These are phyloP conservation scores for Buteo buteo DNA, from an alignment of 2,113 vertebrate species.

Conservation along the genomic window DNA sequence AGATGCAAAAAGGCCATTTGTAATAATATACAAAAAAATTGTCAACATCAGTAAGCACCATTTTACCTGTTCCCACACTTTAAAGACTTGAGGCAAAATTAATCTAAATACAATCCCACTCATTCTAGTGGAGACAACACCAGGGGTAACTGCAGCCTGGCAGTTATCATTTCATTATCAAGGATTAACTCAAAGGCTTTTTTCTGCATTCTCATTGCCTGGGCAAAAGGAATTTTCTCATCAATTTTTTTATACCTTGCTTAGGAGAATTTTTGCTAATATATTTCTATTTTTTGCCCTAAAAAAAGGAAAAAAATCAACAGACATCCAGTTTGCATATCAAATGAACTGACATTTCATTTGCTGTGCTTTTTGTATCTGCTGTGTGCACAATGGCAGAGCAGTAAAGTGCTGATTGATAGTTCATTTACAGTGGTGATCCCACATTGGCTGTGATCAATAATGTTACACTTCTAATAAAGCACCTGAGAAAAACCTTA, in stretches of 20 bases:
- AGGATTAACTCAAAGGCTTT: neutral
- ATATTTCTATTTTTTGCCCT: neutral
- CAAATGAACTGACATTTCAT: neutral
- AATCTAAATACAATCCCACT: neutral
- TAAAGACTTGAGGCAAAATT: neutral
- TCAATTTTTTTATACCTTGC: neutral
- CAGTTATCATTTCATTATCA: neutral
- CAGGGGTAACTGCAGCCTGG: neutral
- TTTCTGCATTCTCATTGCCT: neutral
- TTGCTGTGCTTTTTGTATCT: neutral
- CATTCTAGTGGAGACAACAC: neutral
- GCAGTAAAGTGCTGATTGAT: fast-evolving
- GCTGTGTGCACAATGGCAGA: neutral
- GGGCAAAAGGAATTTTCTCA: neutral
- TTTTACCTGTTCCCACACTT: neutral
- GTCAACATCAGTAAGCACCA: neutral
- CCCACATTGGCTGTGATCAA: neutral
- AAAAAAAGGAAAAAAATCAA: neutral
- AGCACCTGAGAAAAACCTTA: neutral
- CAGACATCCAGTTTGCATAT: neutral
- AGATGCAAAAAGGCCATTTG: neutral
- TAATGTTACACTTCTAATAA: neutral
- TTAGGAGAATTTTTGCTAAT: neutral
- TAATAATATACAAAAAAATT: neutral
- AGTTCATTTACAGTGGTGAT: neutral